A percentile compares a stretch with the other conserved stretches of the same genome.
These are phyloP conservation scores for Geotrypetes seraphini DNA, from an alignment of 2,797 vertebrate genomes.

Conservation along the genomic window DNA sequence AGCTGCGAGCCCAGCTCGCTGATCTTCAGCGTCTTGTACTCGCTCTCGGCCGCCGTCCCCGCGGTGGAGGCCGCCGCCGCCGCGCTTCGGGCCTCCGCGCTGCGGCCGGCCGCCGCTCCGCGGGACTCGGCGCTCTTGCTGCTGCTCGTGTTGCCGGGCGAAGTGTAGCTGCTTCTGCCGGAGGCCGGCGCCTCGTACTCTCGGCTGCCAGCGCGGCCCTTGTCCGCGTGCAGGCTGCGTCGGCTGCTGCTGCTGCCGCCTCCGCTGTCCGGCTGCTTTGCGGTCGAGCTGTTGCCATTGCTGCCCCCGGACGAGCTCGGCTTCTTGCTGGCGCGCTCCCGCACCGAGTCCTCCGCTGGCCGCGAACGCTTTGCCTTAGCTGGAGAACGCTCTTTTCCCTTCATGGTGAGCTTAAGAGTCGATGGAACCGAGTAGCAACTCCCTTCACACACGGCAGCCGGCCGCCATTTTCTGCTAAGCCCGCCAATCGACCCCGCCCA, in stretches of 20 bases:
- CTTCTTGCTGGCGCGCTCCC: conserved; percentile 53
- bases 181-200: conserved; percentile 75
- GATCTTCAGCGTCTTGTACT: conserved; percentile 94
- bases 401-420: conserved; percentile 59
- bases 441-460: conserved; percentile 44
- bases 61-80: conserved; percentile 37
- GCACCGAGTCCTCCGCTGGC: conserved; percentile 71
- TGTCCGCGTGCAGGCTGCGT: conserved; percentile 52
- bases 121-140: conserved; percentile 66
- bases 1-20: conserved; percentile 90
- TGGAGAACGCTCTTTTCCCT: conserved; percentile 92
- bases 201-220: conserved; percentile 63
- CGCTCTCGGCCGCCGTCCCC: conserved; percentile 59
- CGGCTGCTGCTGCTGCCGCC: too few species aligned
- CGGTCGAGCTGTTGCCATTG: conserved; percentile 67
- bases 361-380: conserved; percentile 87
- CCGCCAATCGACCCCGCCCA: conserved; percentile 21
- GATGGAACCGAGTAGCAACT: conserved; percentile 34
- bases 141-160: conserved; percentile 56
- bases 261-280: conserved; percentile 37
- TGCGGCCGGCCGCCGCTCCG: conserved; percentile 53
- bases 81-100: conserved; percentile 64
- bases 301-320: conserved; percentile 72
- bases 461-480: conserved; percentile 59
- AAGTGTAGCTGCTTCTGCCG: conserved; percentile 57